Percentiles rank a stretch among this genome's conserved stretches.
These are phyloP conservation scores for Yponomeuta sedellus DNA, from an alignment of 2,888 invertebrate species.

Conservation along the genomic window DNA sequence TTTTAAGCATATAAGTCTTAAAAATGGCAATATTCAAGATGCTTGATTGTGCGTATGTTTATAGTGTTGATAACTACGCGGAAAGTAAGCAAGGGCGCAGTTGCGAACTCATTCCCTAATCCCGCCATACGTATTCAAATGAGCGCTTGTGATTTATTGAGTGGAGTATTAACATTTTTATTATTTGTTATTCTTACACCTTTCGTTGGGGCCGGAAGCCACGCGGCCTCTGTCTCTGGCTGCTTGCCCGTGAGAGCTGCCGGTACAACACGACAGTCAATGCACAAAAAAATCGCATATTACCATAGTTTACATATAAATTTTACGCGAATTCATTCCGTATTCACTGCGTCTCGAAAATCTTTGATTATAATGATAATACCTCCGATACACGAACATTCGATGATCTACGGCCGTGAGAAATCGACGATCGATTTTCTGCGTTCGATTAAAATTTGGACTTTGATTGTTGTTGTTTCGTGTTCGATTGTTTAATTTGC, in stretches of 20 bases:
- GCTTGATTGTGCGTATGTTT: background rate
- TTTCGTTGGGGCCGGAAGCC: constrained; percentile 71
- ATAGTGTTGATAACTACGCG: background rate
- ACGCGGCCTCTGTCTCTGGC: constrained; percentile 72
- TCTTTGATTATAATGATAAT: constrained; percentile 72
- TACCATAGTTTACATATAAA: constrained; percentile 76
- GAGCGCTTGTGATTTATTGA: constrained; percentile 76
- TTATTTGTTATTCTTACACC: constrained; percentile 78
- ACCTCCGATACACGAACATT: constrained; percentile 64
- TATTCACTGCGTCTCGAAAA: constrained; percentile 64
- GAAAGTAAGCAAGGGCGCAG: constrained; percentile 29
- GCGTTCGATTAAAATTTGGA: constrained; percentile 46
- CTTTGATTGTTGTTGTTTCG: constrained; percentile 39
- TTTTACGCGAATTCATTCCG: constrained; percentile 72
- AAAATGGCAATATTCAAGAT: background rate
- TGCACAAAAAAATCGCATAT: constrained; percentile 57
- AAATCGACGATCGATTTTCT: constrained; percentile 66
- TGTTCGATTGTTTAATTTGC: constrained; percentile 35
- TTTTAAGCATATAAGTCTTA: no score
- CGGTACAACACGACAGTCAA: constrained; percentile 36
- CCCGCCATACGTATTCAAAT: constrained; percentile 73
- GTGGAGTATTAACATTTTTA: constrained; percentile 78
- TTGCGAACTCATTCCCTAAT: constrained; percentile 67
- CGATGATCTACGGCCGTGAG: constrained; percentile 73
- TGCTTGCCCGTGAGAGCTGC: constrained; percentile 69